Evolutionary conservation across 35 echinoderm and acorn worm genomes (phyloP), one percentile per base, ranked within the genome.

Genomic region (Lytechinus variegatus): DNA sequence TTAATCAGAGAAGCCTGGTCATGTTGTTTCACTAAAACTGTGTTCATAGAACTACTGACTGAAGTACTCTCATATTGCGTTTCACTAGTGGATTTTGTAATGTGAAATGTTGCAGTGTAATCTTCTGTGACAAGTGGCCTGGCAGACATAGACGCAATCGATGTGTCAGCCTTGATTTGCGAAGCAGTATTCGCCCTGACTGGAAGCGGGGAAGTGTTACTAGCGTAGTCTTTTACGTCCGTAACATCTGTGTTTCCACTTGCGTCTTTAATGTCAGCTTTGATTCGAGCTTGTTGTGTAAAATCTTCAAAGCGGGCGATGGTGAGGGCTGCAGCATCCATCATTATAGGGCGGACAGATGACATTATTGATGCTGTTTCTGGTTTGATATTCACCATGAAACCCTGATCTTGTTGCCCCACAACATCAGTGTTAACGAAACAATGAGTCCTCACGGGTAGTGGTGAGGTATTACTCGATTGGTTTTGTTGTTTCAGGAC

Each of bases 31-130:
- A 44, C 13, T 12, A 54, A 21, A 19, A n/a, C 88, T 14, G 88
- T 90, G 52, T 90, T 90, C n/a, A 54, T 33, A 10, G 88, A 90
- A 54, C 88, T 90, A 27, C 88, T 90, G 88, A 90, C 16, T 14
- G 88, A 29, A 10, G 52, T 52, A 21, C 29, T 90, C 16, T 90
- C 88, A 9, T 90, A 90, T 54, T 90, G 88, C 11, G 88, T 90
- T 90, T 90, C 28, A 90, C 29, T 90, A 7, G 88, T 90, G 13
- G 52, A 19, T 52, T 90, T 90, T 54, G 10, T 54, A 52, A 29
- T 5, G 28, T 14, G 54, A 55, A 57, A 6, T 54, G 92, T 54
- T 10, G 27, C 27, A 27, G 55, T 93, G 2, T 9, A 53, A 13
- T 24, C 92, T 13, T 93, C 92, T 21, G 53, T 27, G 2, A 57